Evolutionary conservation across 2,888 invertebrate genomes (phyloP).

Genomic region (Crematogaster levior): DNA sequence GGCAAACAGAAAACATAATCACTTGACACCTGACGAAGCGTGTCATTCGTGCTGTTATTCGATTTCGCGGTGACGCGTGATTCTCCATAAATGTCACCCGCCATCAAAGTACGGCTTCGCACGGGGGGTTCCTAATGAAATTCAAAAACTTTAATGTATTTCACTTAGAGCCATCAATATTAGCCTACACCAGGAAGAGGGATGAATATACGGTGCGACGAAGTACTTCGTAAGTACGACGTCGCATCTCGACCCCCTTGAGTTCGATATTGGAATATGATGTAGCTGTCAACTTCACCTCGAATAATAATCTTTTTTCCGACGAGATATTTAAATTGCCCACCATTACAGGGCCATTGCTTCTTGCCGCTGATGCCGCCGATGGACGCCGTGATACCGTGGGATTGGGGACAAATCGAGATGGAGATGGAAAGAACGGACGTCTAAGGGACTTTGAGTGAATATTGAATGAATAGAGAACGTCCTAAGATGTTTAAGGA

Average conservation of each 20-base stretch:
- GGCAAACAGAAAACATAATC: conserved; percentile 38
- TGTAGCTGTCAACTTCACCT: conserved; percentile 70
- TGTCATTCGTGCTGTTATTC: conserved; percentile 37
- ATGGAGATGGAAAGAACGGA: conserved; percentile 47
- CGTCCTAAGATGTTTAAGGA: conserved; percentile 54
- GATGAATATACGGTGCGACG: conserved; percentile 52
- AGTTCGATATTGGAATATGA: conserved; percentile 72
- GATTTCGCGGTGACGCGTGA: conserved; percentile 44
- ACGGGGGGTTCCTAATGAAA: conserved; percentile 54
- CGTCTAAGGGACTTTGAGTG: conserved; percentile 47
- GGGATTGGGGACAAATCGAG: conserved; percentile 66
- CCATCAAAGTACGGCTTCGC: conserved; percentile 27
- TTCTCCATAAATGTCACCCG: conserved; percentile 48
- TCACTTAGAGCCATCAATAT: conserved; percentile 69
- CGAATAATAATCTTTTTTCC: conserved; percentile 68
- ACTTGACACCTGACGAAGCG: conserved; percentile 24
- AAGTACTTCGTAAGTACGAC: conserved; percentile 48
- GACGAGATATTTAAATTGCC: conserved; percentile 65
- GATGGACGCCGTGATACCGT: conserved; percentile 60
- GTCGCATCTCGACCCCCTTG: conserved; percentile 59
- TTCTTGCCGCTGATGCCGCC: conserved; percentile 59
- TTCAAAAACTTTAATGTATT: conserved; percentile 66
- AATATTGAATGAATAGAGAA: conserved; percentile 62
- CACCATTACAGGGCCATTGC: conserved; percentile 55
- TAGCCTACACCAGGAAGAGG: conserved; percentile 51